phyloP scores from a whole-genome alignment of 1,140 invertebrate species.

The Orchesella cincta region DNA sequence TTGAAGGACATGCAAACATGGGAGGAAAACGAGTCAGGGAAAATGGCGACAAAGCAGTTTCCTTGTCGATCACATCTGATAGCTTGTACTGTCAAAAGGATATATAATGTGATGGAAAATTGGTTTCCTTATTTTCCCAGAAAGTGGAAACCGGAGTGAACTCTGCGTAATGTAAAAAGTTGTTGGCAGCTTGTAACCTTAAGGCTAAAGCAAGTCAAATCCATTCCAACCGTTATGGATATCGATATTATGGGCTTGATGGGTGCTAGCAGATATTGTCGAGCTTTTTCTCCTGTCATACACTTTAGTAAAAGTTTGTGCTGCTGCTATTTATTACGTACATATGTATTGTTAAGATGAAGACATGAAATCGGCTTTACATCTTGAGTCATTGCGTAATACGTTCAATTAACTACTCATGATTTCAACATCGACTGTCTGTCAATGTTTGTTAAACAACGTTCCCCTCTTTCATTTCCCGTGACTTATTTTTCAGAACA shows the following conservation, averaged over 20 bases:
- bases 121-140: neutral
- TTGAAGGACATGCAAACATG: too few relatives aligned
- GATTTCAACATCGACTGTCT: neutral
- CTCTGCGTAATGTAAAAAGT: neutral
- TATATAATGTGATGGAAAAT: neutral
- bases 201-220: conserved; percentile 1
- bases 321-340: too few relatives aligned
- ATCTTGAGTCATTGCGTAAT: neutral
- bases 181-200: neutral
- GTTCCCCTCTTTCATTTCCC: too few relatives aligned
- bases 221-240: neutral
- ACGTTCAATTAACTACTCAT: conserved; percentile 14
- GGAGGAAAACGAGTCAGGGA: neutral
- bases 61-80: neutral
- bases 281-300: neutral
- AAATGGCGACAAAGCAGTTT: neutral
- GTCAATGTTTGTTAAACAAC: too few relatives aligned
- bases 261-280: neutral
- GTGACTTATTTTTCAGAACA: too few relatives aligned
- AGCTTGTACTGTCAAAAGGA: too few relatives aligned
- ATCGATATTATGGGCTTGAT: too few relatives aligned
- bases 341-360: too few relatives aligned
- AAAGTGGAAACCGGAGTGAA: neutral
- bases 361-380: neutral
- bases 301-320: neutral